A percentile compares a stretch with the other conserved stretches of the same genome.
Conservation (phyloP, 2,113 vertebrate genomes). For the Falco punctatus region DNA sequence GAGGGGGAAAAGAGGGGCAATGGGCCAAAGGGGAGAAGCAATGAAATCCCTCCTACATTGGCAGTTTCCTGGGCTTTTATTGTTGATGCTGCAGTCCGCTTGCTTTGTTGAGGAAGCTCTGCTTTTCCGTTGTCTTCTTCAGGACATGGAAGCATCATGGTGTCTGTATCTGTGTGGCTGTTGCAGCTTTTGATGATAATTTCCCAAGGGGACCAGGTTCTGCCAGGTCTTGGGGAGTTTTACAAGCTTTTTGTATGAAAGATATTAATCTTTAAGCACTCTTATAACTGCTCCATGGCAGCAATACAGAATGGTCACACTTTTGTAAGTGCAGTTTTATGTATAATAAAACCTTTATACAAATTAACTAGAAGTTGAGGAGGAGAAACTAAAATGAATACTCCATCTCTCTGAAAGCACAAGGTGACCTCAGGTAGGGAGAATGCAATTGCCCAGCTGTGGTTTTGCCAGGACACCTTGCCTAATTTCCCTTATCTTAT, state of each 20-base stretch:
- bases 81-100: background rate
- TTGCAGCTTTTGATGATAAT: background rate
- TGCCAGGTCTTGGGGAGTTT: background rate
- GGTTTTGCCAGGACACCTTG: background rate
- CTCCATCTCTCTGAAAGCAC: background rate
- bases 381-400: background rate
- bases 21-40: background rate
- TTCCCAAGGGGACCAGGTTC: background rate
- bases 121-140: background rate
- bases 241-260: background rate
- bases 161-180: background rate
- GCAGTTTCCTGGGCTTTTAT: background rate
- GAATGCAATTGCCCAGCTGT: background rate
- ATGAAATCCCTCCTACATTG: background rate
- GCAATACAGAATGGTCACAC: background rate
- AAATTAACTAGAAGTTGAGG: background rate
- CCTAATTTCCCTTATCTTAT: background rate
- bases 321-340: background rate
- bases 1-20: background rate
- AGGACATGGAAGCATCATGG: accelerated
- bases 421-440: background rate
- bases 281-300: background rate
- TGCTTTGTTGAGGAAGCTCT: background rate
- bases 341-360: background rate
- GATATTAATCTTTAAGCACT: background rate